phyloP scores from a whole-genome alignment of 2,888 invertebrate genomes.

The Polyploca ridens region DNA sequence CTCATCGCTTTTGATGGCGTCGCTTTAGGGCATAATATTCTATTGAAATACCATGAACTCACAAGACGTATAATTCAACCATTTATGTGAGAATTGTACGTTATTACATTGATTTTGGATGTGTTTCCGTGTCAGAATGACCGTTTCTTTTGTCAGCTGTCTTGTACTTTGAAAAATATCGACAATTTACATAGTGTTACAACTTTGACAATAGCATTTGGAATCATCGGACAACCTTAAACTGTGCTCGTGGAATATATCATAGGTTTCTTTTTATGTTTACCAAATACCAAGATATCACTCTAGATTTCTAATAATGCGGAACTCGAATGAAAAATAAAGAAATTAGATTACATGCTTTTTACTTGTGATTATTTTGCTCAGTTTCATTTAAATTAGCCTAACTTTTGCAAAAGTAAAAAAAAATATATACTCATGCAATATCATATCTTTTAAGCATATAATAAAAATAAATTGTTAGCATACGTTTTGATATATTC shows the following conservation, averaged over 20 bases:
- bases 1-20: conserved; percentile 44
- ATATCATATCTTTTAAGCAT: too few relatives aligned
- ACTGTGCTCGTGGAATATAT: not conserved
- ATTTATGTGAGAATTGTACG: conserved; percentile 41
- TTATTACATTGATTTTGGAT: conserved; percentile 30
- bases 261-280: not conserved
- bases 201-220: conserved; percentile 5
- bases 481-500: conserved; percentile 10
- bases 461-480: not conserved
- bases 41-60: conserved; percentile 24
- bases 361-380: too few relatives aligned
- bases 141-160: conserved; percentile 18
- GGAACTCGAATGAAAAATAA: too few relatives aligned
- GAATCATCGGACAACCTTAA: not conserved
- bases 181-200: conserved; percentile 24
- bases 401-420: conserved; percentile 22
- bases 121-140: conserved; percentile 28
- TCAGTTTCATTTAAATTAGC: too few relatives aligned
- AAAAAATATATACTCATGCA: too few relatives aligned
- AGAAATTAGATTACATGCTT: too few relatives aligned
- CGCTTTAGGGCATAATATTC: conserved; percentile 42
- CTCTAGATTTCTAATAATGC: not conserved
- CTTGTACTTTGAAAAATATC: conserved; percentile 14
- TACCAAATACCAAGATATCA: not conserved
- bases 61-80: conserved; percentile 39